These are phyloP conservation scores for Torymus auratus DNA, from an alignment of 2,888 invertebrate genomes.

Conservation along the genomic window DNA sequence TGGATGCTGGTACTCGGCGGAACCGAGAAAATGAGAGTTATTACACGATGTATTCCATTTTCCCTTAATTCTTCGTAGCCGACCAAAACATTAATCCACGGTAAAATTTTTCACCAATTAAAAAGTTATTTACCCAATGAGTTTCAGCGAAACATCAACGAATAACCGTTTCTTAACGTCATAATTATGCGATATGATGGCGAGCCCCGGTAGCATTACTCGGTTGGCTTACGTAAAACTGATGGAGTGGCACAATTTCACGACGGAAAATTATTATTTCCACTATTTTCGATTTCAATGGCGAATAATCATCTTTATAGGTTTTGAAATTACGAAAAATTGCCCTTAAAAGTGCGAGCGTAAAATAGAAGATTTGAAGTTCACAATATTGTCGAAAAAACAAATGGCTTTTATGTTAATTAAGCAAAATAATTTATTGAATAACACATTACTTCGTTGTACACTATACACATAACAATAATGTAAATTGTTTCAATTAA, in stretches of 20 bases:
- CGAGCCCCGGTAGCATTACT: background rate
- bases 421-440: too few relatives aligned
- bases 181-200: conserved; percentile 23
- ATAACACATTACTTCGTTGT: too few relatives aligned
- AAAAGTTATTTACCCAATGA: conserved; percentile 15
- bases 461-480: too few relatives aligned
- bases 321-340: background rate
- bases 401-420: too few relatives aligned
- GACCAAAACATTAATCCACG: too few relatives aligned
- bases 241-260: background rate
- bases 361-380: too few relatives aligned
- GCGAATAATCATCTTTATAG: background rate
- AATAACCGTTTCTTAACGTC: conserved; percentile 7
- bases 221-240: background rate
- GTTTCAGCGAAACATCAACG: background rate
- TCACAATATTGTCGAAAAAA: too few relatives aligned
- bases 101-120: background rate
- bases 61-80: too few relatives aligned
- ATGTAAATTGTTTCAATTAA: too few relatives aligned
- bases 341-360: too few relatives aligned
- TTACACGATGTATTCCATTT: background rate
- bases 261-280: background rate
- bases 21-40: conserved; percentile 11
- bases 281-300: background rate
- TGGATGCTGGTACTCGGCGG: background rate